Evolutionary conservation across 2,113 vertebrate genomes (phyloP).

Genomic region (Cyrtonyx montezumae): DNA sequence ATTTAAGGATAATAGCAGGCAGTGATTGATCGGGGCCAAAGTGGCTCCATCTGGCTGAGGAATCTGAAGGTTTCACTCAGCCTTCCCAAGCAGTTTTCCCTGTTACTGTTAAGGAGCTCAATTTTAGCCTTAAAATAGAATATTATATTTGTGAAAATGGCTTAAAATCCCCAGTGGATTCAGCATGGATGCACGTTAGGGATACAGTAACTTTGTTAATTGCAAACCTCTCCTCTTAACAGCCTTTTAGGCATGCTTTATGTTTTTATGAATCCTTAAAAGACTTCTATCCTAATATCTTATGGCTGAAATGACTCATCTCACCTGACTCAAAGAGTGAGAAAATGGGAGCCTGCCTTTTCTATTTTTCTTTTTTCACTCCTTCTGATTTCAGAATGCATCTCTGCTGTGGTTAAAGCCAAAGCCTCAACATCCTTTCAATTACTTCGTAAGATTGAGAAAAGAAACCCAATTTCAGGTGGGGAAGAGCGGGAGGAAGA

Average conservation of each 20-base stretch:
- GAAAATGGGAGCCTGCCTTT: background rate
- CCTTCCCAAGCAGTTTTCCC: conserved; percentile 2
- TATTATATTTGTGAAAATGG: conserved; percentile 4
- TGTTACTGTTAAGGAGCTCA: background rate
- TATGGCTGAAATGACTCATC: conserved; percentile 40
- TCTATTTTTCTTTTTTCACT: background rate
- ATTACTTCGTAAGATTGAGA: background rate
- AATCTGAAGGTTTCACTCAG: background rate
- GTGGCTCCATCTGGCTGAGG: conserved; percentile 42
- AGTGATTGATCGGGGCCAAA: conserved; percentile 62
- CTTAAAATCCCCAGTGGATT: conserved; percentile 5
- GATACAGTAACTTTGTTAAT: background rate
- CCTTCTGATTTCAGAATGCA: conserved; percentile 11
- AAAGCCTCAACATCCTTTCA: conserved; percentile 15
- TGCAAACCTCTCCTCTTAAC: background rate
- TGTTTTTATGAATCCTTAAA: background rate
- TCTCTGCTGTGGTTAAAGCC: background rate
- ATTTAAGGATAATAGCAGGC: conserved; percentile 51
- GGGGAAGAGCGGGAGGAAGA: background rate
- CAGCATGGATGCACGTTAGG: background rate
- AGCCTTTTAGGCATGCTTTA: background rate
- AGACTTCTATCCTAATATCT: background rate
- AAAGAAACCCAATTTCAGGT: background rate
- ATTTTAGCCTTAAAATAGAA: conserved; percentile 41
- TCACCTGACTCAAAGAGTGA: background rate